These are phyloP conservation scores for Pholis gunnellus DNA, from an alignment of 2,113 vertebrate species.

Conservation along the genomic window DNA sequence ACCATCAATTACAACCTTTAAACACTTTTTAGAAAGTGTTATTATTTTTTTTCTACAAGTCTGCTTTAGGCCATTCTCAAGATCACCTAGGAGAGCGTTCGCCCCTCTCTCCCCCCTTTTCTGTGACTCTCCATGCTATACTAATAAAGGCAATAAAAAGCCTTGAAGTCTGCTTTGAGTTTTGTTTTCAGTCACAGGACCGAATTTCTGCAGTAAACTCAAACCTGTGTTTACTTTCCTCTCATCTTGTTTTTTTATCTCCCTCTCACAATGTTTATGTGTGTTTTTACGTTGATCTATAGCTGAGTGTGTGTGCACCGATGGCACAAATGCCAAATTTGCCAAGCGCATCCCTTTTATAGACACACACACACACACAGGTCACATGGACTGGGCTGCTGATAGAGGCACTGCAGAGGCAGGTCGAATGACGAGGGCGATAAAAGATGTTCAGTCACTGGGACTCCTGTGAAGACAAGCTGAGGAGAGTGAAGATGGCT, in stretches of 20 bases:
- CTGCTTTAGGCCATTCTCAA: too few species aligned
- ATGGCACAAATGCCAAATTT: not conserved
- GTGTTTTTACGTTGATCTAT: conserved; percentile 23
- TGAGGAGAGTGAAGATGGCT: not conserved
- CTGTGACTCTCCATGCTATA: too few species aligned
- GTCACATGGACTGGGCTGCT: not conserved
- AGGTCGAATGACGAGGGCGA: not conserved
- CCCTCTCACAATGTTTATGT: conserved; percentile 4
- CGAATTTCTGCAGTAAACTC: not conserved
- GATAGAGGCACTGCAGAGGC: conserved; percentile 1
- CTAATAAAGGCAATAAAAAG: too few species aligned
- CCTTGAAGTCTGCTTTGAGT: not conserved
- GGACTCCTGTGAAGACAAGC: not conserved
- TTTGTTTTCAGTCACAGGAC: not conserved
- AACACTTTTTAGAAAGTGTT: not conserved
- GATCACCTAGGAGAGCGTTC: too few species aligned
- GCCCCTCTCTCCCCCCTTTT: too few species aligned
- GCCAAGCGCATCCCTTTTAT: not conserved
- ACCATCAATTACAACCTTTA: not conserved
- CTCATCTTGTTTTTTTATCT: not conserved
- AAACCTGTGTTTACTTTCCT: not conserved
- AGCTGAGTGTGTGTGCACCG: not conserved
- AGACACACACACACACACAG: not conserved
- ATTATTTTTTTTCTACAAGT: too few species aligned
- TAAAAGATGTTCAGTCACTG: conserved; percentile 7